These are phyloP conservation scores for Cantharis flavilabris DNA, from an alignment of 2,888 invertebrate genomes.

Conservation along the genomic window DNA sequence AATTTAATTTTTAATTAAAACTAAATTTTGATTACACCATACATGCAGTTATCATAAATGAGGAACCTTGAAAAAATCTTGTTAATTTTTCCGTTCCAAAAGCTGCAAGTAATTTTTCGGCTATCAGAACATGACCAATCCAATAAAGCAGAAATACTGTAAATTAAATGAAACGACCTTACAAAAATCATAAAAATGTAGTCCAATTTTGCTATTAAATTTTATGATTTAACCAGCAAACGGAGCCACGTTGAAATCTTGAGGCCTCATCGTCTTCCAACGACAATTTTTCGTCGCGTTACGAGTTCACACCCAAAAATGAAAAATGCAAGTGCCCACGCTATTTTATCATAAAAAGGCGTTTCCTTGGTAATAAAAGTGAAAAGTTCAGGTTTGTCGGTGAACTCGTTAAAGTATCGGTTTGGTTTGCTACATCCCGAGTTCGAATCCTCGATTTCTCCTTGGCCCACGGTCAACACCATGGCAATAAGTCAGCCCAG, in stretches of 20 bases:
- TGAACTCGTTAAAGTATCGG: no score
- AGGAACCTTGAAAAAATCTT: not conserved
- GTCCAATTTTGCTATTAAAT: not conserved
- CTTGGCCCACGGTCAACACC: no score
- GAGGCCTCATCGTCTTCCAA: not conserved
- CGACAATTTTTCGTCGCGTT: not conserved
- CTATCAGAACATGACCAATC: not conserved
- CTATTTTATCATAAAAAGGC: not conserved
- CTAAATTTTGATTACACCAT: not conserved
- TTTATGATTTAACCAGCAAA: not conserved
- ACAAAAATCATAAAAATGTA: not conserved
- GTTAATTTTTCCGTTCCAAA: not conserved
- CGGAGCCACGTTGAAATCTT: not conserved
- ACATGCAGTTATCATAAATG: not conserved
- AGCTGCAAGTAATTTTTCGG: not conserved
- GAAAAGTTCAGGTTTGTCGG: not conserved
- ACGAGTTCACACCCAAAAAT: not conserved
- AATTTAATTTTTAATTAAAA: not conserved
- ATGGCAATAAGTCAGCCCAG: no score
- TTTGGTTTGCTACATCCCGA: no score
- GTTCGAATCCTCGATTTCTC: no score
- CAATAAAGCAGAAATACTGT: not conserved
- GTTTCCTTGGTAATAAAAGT: not conserved
- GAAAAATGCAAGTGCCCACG: not conserved
- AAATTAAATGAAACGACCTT: not conserved